Evolutionary conservation across 2,113 vertebrate genomes (phyloP).

Genomic region (Myiopsitta monachus): DNA sequence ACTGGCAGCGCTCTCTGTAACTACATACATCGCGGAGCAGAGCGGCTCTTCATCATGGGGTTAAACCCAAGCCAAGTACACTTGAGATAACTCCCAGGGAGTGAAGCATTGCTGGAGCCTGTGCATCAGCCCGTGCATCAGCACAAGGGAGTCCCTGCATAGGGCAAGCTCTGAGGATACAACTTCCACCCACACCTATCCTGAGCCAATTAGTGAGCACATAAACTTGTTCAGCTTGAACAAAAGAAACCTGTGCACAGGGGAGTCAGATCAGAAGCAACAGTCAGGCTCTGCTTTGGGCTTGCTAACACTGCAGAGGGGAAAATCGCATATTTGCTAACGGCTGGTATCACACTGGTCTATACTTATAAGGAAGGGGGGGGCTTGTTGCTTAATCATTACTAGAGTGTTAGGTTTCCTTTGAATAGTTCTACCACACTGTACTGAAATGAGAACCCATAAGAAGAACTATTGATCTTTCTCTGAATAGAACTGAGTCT

Average conservation of each 20-base stretch:
- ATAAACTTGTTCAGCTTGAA: neutral
- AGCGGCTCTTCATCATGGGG: neutral
- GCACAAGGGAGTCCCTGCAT: rapidly evolving
- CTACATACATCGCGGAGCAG: neutral
- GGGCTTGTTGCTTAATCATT: neutral
- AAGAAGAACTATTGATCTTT: slow-evolving; percentile 22
- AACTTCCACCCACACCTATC: neutral
- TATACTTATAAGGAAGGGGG: neutral
- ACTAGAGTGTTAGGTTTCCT: slow-evolving; percentile 21
- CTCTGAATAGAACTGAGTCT: neutral
- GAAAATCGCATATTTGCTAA: slow-evolving; percentile 3
- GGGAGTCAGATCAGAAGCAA: neutral
- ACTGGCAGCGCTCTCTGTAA: neutral
- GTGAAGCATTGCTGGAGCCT: neutral
- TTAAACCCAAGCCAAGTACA: neutral
- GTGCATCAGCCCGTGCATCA: neutral
- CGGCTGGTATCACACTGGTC: neutral
- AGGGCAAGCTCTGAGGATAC: neutral
- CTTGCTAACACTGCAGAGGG: slow-evolving; percentile 15
- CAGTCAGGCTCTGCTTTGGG: neutral
- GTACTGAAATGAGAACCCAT: slow-evolving; percentile 17
- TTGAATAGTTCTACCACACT: neutral
- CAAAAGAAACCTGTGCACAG: neutral
- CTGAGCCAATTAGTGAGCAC: neutral
- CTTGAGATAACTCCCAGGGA: neutral